A percentile compares a stretch with the other conserved stretches of the same genome.
Conservation (phyloP, 2,888 invertebrate genomes). For the Brachypterus glaber region DNA sequence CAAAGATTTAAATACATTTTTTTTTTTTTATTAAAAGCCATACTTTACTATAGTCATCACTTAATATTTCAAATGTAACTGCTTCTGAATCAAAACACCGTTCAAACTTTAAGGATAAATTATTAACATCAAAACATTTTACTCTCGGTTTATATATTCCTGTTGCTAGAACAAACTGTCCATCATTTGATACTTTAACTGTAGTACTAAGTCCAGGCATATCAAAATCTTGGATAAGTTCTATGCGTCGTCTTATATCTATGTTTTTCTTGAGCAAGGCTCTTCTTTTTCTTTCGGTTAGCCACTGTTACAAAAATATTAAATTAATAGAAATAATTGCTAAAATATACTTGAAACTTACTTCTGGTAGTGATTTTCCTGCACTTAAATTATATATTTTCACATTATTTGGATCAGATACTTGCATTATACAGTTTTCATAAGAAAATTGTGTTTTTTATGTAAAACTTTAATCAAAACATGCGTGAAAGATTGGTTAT, state of each 20-base stretch:
- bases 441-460: no score
- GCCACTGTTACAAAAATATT: conserved; percentile 56
- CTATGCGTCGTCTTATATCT: conserved; percentile 81
- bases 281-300: conserved; percentile 73
- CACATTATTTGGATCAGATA: conserved; percentile 87
- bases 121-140: conserved; percentile 92
- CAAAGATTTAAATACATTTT: conserved; percentile 10
- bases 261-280: conserved; percentile 78
- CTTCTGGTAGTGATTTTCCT: conserved; percentile 94
- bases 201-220: conserved; percentile 92
- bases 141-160: conserved; percentile 95
- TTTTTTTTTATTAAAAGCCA: conserved; percentile 11
- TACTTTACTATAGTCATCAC: conserved; percentile 95
- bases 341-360: conserved; percentile 43
- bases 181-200: conserved; percentile 79
- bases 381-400: conserved; percentile 97
- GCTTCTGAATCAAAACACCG: conserved; percentile 95
- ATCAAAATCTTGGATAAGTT: conserved; percentile 97
- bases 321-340: conserved; percentile 6
- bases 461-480: no score
- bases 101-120: conserved; percentile 95
- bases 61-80: conserved; percentile 82
- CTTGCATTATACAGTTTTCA: conserved; percentile 87
- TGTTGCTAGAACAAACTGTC: conserved; percentile 83
- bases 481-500: no score